Evolutionary conservation across 2,113 vertebrate genomes (phyloP), one percentile per base, ranked within the genome.

Genomic region (Fulica atra): DNA sequence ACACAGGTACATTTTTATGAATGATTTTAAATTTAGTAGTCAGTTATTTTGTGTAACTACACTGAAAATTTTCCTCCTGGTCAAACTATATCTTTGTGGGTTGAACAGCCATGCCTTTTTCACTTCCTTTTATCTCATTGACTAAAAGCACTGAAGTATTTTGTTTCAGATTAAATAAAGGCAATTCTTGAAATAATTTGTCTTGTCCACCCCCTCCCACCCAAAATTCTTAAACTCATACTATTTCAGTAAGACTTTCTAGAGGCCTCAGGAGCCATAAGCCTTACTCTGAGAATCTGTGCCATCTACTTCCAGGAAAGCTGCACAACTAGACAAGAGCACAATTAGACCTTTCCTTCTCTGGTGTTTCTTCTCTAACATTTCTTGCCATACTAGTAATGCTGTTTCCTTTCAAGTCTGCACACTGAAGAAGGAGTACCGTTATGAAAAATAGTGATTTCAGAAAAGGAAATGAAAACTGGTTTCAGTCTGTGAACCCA

Each of bases 101-200:
- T 64, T 86, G 69, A 92, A 66, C 36, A 93, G 50, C 46, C 33
- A 50, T 16, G 4, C 19, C 78, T 7, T 38, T 81, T 78, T 88
- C 72, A 51, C 16, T 88, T 94, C 46, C 85, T 96, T 90, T 92
- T 59, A 74, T 91, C 42, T 92, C 91, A 78, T 33, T 92, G 68
- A 92, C 42, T 78, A 86, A 93, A 88, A 88, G 13, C 17, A 66
- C 33, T 61, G 59, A 63, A 73, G 54, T 13, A 20, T 83, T 92
- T 92, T 86, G 19, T 66, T 86, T 78, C 46, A 86, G 42, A 84
- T 81, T 46, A 92, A 11, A 13, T 83, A 50, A 72, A 83, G 40
- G 23, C 2, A 4, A 84, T 92, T 93, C 77, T 92, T 91, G 51
- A 59, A 84, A 71, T 26, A 70, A 83, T 74, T 74, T 74, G n/a